Evolutionary conservation across 2,888 invertebrate genomes (phyloP).

Genomic region (Zygaena filipendulae): DNA sequence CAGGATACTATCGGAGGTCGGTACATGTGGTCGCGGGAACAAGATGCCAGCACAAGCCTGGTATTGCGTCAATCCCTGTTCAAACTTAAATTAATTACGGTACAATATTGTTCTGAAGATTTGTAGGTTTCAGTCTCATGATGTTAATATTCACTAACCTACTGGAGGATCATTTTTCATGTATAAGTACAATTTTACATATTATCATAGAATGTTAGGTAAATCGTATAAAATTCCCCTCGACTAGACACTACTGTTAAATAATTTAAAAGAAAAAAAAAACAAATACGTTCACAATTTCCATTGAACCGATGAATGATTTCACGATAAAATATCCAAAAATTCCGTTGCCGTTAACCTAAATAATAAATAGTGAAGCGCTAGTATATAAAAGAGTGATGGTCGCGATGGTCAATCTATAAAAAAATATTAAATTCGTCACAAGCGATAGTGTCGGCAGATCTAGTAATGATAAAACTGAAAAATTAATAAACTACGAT

Average conservation of each 20-base stretch:
- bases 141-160: slow-evolving; percentile 29
- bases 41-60: slow-evolving; percentile 24
- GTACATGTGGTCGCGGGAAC: too few species aligned
- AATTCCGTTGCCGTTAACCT: too few species aligned
- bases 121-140: slow-evolving; percentile 41
- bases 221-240: slow-evolving; percentile 37
- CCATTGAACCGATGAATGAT: too few species aligned
- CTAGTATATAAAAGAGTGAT: slow-evolving; percentile 31
- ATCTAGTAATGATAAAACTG: slow-evolving; percentile 43
- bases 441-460: slow-evolving; percentile 47
- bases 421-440: slow-evolving; percentile 36
- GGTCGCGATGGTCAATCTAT: slow-evolving; percentile 33
- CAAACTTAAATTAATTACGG: slow-evolving; percentile 38
- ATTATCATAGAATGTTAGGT: too few species aligned
- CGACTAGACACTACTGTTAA: slow-evolving; percentile 61
- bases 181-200: too few species aligned
- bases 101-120: slow-evolving; percentile 23
- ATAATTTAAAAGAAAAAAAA: too few species aligned
- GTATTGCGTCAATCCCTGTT: slow-evolving; percentile 52
- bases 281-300: too few species aligned
- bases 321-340: too few species aligned
- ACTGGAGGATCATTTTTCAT: too few species aligned
- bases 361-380: slow-evolving; percentile 50
- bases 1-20: too few species aligned
- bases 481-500: slow-evolving; percentile 50